Percentiles rank a stretch among this genome's conserved stretches.
These are phyloP conservation scores for Pyxicephalus adspersus DNA, from an alignment of 2,113 vertebrate species.

Conservation along the genomic window DNA sequence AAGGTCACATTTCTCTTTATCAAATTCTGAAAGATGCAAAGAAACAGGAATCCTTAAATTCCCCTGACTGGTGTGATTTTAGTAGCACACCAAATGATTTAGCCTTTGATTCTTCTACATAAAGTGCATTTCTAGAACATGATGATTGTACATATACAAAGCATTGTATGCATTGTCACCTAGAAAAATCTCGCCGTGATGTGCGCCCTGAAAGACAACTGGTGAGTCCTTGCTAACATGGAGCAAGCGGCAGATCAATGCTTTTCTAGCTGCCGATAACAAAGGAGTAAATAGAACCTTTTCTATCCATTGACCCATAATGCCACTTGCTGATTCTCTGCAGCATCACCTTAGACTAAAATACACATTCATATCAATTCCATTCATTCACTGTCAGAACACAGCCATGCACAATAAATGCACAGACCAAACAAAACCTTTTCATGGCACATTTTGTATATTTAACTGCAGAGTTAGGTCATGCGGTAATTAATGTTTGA, in stretches of 20 bases:
- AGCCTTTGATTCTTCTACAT: background rate
- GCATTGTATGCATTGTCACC: background rate
- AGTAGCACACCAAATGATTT: background rate
- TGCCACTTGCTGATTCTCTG: slow-evolving; percentile 21
- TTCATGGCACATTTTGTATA: too few relatives aligned
- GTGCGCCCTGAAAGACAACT: slow-evolving; percentile 5
- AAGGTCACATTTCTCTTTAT: too few relatives aligned
- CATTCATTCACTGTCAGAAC: background rate
- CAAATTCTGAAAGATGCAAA: too few relatives aligned
- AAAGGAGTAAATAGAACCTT: slow-evolving; percentile 11
- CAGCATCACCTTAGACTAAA: background rate
- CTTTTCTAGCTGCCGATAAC: background rate
- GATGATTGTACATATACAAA: background rate
- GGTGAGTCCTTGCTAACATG: background rate
- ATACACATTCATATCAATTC: background rate
- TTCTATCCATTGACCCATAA: slow-evolving; percentile 23
- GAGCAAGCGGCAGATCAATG: slow-evolving; percentile 1
- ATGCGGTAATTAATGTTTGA: too few relatives aligned
- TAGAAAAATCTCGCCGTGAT: background rate
- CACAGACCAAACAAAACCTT: background rate
- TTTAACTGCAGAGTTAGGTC: too few relatives aligned
- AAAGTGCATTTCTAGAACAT: background rate
- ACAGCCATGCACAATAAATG: background rate
- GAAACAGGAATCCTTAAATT: background rate
- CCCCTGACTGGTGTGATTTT: background rate